Evolutionary conservation across 2,113 vertebrate genomes (phyloP).

Genomic region (Toxotes jaculatrix): DNA sequence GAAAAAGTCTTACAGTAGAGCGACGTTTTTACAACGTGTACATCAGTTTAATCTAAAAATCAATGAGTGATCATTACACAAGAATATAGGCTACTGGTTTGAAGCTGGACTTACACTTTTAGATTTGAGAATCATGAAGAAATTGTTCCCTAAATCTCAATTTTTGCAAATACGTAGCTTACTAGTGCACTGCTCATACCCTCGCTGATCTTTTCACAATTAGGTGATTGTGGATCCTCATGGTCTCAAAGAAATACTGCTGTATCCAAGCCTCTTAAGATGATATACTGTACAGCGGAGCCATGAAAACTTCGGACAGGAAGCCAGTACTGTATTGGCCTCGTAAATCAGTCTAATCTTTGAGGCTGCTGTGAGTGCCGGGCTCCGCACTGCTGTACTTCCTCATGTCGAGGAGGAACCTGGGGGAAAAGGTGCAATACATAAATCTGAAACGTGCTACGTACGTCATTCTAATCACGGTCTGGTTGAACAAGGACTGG

Average conservation of each 20-base stretch:
- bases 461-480: too few species aligned
- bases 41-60: constrained; percentile 46
- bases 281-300: constrained; percentile 17
- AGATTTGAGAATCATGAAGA: neutral
- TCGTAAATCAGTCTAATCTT: constrained; percentile 26
- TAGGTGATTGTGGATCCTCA: constrained; percentile 22
- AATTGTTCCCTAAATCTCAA: neutral
- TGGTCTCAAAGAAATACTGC: neutral
- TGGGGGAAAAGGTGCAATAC: neutral
- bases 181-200: neutral
- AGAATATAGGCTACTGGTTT: neutral
- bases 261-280: constrained; percentile 31
- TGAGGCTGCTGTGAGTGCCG: constrained; percentile 10
- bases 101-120: neutral
- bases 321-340: constrained; percentile 27
- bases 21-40: constrained; percentile 33
- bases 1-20: constrained; percentile 33
- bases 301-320: constrained; percentile 20
- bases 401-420: neutral
- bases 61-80: constrained; percentile 24
- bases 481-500: too few species aligned
- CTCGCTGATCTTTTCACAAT: constrained; percentile 7
- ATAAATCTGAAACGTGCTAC: too few species aligned
- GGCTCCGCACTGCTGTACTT: neutral
- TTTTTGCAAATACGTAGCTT: neutral